A percentile compares a stretch with the other conserved stretches of the same genome.
These are phyloP conservation scores for Euplagia quadripunctaria DNA, from an alignment of 2,888 invertebrate genomes.

Conservation along the genomic window DNA sequence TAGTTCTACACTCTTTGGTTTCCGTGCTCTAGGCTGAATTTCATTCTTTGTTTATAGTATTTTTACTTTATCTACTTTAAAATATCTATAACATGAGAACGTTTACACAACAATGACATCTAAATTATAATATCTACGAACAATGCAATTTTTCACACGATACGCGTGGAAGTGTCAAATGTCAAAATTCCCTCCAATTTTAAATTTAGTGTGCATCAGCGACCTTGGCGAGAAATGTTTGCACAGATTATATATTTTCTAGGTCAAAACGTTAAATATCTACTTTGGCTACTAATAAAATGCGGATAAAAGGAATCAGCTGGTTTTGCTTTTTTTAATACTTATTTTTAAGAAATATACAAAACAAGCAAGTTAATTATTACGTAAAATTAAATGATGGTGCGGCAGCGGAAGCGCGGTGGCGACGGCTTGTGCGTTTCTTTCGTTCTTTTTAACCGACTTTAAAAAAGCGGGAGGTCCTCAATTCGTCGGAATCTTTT, in stretches of 20 bases:
- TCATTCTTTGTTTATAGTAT: too few relatives aligned
- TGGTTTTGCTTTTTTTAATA: background rate
- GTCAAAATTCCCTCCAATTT: slow-evolving; percentile 17
- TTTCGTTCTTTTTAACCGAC: too few relatives aligned
- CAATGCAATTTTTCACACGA: slow-evolving; percentile 7
- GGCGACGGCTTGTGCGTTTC: too few relatives aligned
- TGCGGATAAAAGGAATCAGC: background rate
- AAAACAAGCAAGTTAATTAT: background rate
- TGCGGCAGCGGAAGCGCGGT: too few relatives aligned
- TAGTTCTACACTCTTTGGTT: too few relatives aligned
- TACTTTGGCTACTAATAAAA: background rate
- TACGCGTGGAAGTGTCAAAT: slow-evolving; percentile 20
- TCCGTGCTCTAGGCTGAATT: too few relatives aligned
- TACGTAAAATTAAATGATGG: too few relatives aligned
- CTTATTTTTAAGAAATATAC: background rate
- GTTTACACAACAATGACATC: background rate
- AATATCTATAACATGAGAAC: background rate
- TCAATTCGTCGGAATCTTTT: too few relatives aligned
- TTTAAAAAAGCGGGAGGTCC: too few relatives aligned
- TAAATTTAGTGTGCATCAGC: slow-evolving; percentile 2
- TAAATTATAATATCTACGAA: background rate
- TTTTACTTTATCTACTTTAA: background rate
- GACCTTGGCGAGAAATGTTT: slow-evolving; percentile 17
- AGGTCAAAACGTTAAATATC: slow-evolving; percentile 8
- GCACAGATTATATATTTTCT: slow-evolving; percentile 12